Evolutionary conservation across 2,888 invertebrate species (phyloP).

Genomic region (Meta bourneti): DNA sequence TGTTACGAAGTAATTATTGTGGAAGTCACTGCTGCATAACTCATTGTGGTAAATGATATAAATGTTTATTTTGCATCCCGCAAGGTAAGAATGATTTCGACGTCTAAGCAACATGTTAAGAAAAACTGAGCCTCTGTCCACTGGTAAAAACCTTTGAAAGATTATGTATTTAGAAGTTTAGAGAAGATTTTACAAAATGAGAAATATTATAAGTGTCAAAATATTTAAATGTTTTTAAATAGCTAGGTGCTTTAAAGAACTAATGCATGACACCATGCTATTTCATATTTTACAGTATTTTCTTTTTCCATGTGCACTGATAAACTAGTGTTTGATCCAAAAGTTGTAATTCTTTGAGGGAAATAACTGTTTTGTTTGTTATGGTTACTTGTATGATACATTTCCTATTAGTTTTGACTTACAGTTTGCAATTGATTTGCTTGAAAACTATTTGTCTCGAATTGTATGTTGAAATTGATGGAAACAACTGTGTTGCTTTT

Average conservation of each 20-base stretch:
- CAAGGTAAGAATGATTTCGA: not conserved
- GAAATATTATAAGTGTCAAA: constrained; percentile 46
- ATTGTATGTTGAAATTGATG: not conserved
- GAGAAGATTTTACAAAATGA: constrained; percentile 46
- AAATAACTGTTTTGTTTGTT: not conserved
- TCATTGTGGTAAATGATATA: not conserved
- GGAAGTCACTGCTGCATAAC: not conserved
- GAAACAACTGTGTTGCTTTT: not conserved
- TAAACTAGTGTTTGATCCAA: not conserved
- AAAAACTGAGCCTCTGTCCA: constrained; percentile 61
- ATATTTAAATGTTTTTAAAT: constrained; percentile 56
- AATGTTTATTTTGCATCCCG: not conserved
- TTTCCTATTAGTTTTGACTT: not conserved
- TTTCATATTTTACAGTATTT: constrained; percentile 49
- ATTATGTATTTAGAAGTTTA: constrained; percentile 38
- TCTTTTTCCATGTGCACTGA: constrained; percentile 52
- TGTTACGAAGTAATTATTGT: not conserved
- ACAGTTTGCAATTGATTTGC: not conserved
- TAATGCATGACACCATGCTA: constrained; percentile 45
- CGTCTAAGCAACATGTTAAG: not conserved
- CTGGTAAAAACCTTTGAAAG: constrained; percentile 21
- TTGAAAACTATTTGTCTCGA: not conserved
- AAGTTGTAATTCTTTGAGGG: not conserved
- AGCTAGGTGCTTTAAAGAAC: constrained; percentile 58
- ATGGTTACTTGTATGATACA: not conserved